These are phyloP conservation scores for Heliconius ethilla DNA, from an alignment of 2,888 invertebrate genomes.

Conservation along the genomic window DNA sequence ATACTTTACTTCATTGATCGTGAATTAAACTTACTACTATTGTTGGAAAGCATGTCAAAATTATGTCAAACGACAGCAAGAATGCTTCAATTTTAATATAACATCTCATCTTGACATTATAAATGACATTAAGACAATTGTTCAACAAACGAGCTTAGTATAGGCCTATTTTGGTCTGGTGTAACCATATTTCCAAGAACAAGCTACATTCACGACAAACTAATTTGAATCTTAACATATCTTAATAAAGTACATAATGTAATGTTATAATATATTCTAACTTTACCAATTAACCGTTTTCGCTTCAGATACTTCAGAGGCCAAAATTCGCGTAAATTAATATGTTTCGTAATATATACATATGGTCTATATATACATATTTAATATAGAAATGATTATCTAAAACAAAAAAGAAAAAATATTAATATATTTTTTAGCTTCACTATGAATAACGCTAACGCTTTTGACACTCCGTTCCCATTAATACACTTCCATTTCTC, in stretches of 20 bases:
- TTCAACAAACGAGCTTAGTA: conserved; percentile 16
- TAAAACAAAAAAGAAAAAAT: neutral
- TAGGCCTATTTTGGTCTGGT: conserved; percentile 5
- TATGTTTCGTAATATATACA: neutral
- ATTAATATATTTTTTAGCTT: neutral
- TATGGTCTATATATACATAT: neutral
- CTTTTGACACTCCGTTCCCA: neutral
- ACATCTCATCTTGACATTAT: neutral
- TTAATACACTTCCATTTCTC: neutral
- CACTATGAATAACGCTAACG: neutral
- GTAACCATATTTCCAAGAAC: conserved; percentile 5
- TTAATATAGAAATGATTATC: neutral
- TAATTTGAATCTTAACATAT: neutral
- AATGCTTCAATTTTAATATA: neutral
- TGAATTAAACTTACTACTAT: neutral
- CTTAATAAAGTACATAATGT: neutral
- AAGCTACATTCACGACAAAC: neutral
- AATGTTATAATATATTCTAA: conserved; percentile 1
- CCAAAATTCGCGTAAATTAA: conserved; percentile 17
- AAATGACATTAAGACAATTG: conserved; percentile 6
- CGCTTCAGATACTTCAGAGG: conserved; percentile 7
- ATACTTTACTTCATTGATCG: neutral
- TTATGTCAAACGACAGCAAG: neutral
- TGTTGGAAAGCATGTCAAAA: neutral
- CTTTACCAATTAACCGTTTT: conserved; percentile 21